Percentiles rank a stretch among this genome's conserved stretches.
phyloP scores from a whole-genome alignment of 2,113 vertebrate species.

The Eublepharis macularius region DNA sequence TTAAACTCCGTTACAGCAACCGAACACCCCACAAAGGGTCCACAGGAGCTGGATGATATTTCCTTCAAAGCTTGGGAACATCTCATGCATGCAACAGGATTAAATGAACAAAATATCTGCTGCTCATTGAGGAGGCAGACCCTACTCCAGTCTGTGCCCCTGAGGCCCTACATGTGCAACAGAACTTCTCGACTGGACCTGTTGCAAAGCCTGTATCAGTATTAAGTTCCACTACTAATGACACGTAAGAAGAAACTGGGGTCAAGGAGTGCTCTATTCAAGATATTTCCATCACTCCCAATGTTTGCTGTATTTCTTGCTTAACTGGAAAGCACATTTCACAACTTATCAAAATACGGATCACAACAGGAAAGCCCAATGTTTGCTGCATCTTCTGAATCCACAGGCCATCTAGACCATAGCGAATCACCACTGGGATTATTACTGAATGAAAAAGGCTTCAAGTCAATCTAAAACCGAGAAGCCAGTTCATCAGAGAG shows the following conservation, averaged over 20 bases:
- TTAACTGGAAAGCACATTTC: background rate
- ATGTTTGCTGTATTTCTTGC: background rate
- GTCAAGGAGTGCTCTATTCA: background rate
- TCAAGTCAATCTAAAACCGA: background rate
- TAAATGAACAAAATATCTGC: background rate
- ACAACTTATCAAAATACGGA: fast-evolving
- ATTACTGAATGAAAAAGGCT: background rate
- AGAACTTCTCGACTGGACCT: background rate
- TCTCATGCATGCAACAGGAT: background rate
- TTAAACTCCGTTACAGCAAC: constrained; percentile 25
- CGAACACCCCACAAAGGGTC: too few species aligned
- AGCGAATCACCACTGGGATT: background rate
- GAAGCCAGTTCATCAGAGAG: background rate
- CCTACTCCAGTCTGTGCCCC: background rate
- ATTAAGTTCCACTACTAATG: background rate
- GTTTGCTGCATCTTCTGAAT: fast-evolving
- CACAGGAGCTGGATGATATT: too few species aligned
- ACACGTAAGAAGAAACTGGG: background rate
- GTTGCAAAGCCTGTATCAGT: background rate
- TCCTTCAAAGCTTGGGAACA: background rate
- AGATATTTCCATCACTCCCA: background rate
- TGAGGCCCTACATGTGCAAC: background rate
- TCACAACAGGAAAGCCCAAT: background rate
- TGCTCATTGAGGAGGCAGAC: background rate
- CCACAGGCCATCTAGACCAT: fast-evolving